phyloP scores from a whole-genome alignment of 1,140 invertebrate genomes.

The Atta texana region DNA sequence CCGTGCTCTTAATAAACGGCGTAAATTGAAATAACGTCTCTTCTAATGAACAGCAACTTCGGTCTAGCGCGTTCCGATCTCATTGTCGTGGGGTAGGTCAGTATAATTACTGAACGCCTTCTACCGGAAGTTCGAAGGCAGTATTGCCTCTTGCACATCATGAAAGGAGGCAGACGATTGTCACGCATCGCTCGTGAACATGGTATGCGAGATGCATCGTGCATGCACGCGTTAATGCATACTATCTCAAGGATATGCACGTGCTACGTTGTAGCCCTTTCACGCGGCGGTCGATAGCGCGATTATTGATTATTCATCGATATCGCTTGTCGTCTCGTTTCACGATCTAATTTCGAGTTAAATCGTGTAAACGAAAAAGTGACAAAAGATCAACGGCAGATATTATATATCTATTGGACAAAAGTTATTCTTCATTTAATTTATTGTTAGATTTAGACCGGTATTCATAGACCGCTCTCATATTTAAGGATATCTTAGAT shows the following conservation, averaged over 20 bases:
- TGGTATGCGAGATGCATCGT: slow-evolving; percentile 30
- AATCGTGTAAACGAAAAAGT: slow-evolving; percentile 14
- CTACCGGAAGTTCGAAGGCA: slow-evolving; percentile 72
- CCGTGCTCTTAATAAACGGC: background rate
- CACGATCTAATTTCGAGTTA: slow-evolving; percentile 15
- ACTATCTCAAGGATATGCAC: slow-evolving; percentile 22
- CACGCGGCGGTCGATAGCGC: slow-evolving; percentile 15
- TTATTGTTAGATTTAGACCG: background rate
- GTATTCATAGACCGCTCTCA: too few relatives aligned
- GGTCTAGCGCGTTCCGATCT: slow-evolving; percentile 65
- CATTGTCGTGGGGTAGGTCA: slow-evolving; percentile 65
- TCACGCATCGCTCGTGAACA: slow-evolving; percentile 72
- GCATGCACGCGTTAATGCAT: slow-evolving; percentile 29
- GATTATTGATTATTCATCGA: slow-evolving; percentile 41
- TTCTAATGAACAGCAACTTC: slow-evolving; percentile 2
- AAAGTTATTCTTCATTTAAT: background rate
- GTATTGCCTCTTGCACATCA: slow-evolving; percentile 36
- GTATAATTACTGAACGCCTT: slow-evolving; percentile 75
- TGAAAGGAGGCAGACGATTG: slow-evolving; percentile 52
- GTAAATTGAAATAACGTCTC: slow-evolving; percentile 13
- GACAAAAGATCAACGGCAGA: background rate
- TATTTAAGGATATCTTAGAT: too few relatives aligned
- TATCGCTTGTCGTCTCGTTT: background rate
- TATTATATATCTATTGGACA: background rate
- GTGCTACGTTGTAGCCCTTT: slow-evolving; percentile 15